Conservation (phyloP, 2,113 vertebrate species). For the Hiodon tergisus region DNA sequence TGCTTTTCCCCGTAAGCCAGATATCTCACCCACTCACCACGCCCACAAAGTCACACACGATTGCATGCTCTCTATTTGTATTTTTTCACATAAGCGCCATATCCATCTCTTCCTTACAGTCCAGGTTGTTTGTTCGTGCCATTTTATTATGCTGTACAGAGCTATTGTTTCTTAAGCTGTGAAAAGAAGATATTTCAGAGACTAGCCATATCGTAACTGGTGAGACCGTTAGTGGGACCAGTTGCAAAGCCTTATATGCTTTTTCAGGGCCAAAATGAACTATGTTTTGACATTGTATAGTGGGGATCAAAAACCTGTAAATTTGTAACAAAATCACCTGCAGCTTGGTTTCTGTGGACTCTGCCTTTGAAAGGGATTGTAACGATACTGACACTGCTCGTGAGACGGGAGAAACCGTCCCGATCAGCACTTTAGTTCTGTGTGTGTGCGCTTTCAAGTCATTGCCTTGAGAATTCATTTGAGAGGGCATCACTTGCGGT, state of each 20-base stretch:
- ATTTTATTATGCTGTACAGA: slow-evolving; percentile 19
- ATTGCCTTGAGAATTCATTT: slow-evolving; percentile 3
- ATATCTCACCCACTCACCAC: slow-evolving; percentile 1
- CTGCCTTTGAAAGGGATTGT: background rate
- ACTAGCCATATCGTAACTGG: slow-evolving; percentile 13
- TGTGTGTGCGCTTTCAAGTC: background rate
- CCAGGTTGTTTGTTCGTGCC: slow-evolving; percentile 14
- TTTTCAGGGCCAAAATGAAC: slow-evolving; percentile 1
- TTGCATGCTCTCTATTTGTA: background rate
- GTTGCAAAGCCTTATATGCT: slow-evolving; percentile 14
- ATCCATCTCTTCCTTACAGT: background rate
- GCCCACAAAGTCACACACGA: slow-evolving; percentile 6
- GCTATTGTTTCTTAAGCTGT: slow-evolving; percentile 17
- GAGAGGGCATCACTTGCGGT: background rate
- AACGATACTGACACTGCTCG: too few relatives aligned
- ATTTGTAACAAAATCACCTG: background rate
- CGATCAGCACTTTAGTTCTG: slow-evolving; percentile 13
- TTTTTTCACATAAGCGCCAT: slow-evolving; percentile 3
- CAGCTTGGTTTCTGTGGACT: background rate
- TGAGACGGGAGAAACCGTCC: background rate
- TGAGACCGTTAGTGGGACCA: background rate
- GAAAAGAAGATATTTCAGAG: slow-evolving; percentile 5
- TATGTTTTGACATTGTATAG: background rate
- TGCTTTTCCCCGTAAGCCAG: slow-evolving; percentile 6
- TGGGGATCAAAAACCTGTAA: background rate